Percentiles rank a stretch among this genome's conserved stretches.
Evolutionary conservation across 2,113 vertebrate species (phyloP).

Genomic region (Spilogale gracilis): DNA sequence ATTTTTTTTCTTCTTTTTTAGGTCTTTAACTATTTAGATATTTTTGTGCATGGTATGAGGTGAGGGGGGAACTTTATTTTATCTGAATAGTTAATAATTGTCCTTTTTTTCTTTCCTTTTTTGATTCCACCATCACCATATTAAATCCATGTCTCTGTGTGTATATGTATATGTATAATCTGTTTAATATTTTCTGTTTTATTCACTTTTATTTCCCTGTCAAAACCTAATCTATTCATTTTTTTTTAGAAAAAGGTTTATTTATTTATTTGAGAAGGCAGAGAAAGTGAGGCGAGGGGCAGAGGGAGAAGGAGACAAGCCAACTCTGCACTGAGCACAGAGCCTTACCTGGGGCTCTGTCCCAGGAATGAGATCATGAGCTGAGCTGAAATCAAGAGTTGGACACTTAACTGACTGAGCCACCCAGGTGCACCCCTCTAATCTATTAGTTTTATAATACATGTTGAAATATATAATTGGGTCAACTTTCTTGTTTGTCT

Average conservation of each 20-base stretch:
- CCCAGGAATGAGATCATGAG: no score
- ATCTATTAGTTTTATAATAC: constrained; percentile 3
- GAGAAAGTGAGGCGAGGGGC: no score
- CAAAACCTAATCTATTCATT: neutral
- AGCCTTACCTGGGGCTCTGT: no score
- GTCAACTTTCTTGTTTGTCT: neutral
- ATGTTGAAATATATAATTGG: neutral
- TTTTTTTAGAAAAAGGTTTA: neutral
- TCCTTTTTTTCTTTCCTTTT: neutral
- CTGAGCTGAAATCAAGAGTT: no score
- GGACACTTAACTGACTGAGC: no score
- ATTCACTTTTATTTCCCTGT: neutral
- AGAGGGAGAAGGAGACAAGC: neutral
- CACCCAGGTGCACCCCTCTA: neutral
- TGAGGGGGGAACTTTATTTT: neutral
- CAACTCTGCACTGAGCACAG: no score
- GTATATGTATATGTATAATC: neutral
- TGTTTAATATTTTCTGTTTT: constrained; percentile 4
- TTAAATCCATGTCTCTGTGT: constrained; percentile 11
- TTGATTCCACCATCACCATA: neutral
- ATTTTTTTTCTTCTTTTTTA: neutral
- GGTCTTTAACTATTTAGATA: neutral
- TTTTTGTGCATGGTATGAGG: neutral
- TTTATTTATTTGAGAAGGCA: neutral
- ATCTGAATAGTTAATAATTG: neutral